Base-by-base conservation (phyloP, 2,888 invertebrate species). In the Platypus cylindrus region DNA sequence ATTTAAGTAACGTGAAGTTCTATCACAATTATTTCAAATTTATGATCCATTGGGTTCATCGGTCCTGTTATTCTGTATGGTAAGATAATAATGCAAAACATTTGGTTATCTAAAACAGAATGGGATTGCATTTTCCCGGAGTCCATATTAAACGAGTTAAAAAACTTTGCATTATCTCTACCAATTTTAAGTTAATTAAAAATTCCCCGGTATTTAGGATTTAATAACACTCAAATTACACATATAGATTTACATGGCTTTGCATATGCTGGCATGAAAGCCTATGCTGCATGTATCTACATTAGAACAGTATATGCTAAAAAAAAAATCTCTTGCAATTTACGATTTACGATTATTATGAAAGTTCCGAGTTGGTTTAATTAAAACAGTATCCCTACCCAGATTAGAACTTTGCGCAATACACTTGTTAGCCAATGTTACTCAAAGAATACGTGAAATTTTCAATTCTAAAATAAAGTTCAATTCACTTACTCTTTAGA, bases 281-380 rank as follows among this genome's bases (percentile, higher is more conserved):
- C 40, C 4, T 47, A 43, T 16, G 47, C 43, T 1, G 40, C 41
- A 5, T 39, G 36, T 25, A 13, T 46, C 3, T 49, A 41, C 29
- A 16, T 43, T 5, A n/a, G 40, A 13, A 25, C 25, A 7, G 9
- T 37, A 7, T 37, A 40, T 30, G 2, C 8, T 9, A 20, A 43
- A 12, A 20, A 14, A 2, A 27, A 15, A 3, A 23, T 39, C n/a
- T 24, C 34, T 11, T 23, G 17, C 29, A 26, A 27, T 23, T 12
- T 54, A 16, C 17, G 53, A 7, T 46, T 44, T 16, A 38, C 54
- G n/a, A n/a, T n/a, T n/a, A n/a, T n/a, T n/a, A n/a, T n/a, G n/a
- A 3, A 53, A 55, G 37, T 45, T 47, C 2, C 36, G 48, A 7
- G 48, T 54, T 8, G 49, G 53, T 1, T 43, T 45, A 2, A 7